These are phyloP conservation scores for Carettochelys insculpta DNA, from an alignment of 2,113 vertebrate species.

Conservation along the genomic window DNA sequence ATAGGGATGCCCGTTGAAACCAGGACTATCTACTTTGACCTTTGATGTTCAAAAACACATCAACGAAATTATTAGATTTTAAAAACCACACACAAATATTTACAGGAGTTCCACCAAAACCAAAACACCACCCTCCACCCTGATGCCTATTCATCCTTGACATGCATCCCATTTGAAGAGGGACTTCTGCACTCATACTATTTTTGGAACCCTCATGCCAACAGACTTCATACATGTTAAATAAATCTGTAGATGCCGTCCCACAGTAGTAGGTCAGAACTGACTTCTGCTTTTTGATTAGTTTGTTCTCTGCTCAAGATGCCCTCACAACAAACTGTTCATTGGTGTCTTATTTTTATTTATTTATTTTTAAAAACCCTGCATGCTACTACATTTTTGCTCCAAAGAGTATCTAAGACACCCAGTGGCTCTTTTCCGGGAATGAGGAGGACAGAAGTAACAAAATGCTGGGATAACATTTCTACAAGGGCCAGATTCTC, in stretches of 20 bases:
- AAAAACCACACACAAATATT: not conserved
- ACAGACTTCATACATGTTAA: not conserved
- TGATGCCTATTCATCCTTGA: not conserved
- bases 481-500: not conserved
- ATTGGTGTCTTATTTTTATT: slow-evolving; percentile 43
- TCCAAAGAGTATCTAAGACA: slow-evolving; percentile 12
- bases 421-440: slow-evolving; percentile 11
- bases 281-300: not conserved
- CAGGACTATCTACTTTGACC: not conserved
- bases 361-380: slow-evolving; percentile 7
- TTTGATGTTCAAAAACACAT: not conserved
- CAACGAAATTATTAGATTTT: not conserved
- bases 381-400: slow-evolving; percentile 25
- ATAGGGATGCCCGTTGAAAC: not conserved
- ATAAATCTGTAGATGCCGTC: not conserved
- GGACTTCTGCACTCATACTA: not conserved
- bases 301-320: not conserved
- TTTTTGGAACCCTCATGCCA: not conserved
- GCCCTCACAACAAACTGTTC: slow-evolving; percentile 35
- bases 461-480: slow-evolving; percentile 21
- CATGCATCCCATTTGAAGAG: not conserved
- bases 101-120: not conserved
- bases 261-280: not conserved
- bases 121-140: not conserved
- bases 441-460: not conserved